Percentiles rank a stretch among this genome's conserved stretches.
Evolutionary conservation across 2,113 vertebrate genomes (phyloP).

Genomic region (Merops nubicus): DNA sequence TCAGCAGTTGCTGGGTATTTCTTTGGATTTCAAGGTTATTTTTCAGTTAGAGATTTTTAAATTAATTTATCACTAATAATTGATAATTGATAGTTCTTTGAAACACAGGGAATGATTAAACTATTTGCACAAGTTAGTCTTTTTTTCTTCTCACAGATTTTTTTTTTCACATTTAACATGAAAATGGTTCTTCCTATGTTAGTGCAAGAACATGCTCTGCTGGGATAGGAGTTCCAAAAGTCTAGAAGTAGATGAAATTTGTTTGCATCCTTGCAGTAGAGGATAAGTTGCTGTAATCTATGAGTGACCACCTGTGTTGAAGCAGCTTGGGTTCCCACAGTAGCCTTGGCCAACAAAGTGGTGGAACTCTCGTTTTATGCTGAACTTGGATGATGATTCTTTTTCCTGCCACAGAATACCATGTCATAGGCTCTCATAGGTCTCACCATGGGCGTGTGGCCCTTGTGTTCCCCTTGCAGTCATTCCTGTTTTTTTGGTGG

Average conservation of each 20-base stretch:
- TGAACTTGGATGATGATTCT: background rate
- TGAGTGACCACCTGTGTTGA: background rate
- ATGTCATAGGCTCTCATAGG: background rate
- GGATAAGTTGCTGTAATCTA: background rate
- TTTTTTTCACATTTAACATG: background rate
- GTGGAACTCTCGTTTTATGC: background rate
- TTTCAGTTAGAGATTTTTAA: background rate
- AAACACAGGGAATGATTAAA: background rate
- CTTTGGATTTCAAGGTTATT: background rate
- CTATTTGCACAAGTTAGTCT: fast-evolving
- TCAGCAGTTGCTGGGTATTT: background rate
- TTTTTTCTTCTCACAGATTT: background rate
- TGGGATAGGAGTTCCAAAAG: background rate
- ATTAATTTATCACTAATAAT: background rate
- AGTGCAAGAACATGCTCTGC: background rate
- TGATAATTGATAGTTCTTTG: background rate
- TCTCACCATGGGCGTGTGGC: fast-evolving
- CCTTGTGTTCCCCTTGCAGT: fast-evolving
- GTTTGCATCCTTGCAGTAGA: background rate
- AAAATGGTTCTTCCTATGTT: background rate
- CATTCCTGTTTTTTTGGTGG: background rate
- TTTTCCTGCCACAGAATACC: background rate
- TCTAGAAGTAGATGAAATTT: background rate
- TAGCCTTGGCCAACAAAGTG: background rate
- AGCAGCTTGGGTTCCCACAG: background rate